Conservation (phyloP, 2,797 vertebrate genomes). For the Gambusia yucatana region DNA sequence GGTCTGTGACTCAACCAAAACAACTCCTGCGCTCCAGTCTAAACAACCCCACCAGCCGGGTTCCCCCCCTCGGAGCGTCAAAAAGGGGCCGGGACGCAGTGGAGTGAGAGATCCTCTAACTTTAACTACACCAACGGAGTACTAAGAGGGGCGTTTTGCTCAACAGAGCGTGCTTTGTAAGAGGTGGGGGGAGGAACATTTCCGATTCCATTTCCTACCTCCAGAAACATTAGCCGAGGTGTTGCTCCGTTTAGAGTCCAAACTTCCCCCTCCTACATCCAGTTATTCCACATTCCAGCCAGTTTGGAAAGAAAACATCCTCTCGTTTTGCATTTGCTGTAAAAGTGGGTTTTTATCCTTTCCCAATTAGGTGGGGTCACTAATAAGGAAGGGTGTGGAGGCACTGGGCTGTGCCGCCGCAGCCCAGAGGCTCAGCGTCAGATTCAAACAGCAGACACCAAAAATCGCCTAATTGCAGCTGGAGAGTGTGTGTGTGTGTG, state of each 20-base stretch:
- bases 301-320: slow-evolving; percentile 57
- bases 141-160: slow-evolving; percentile 56
- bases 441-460: slow-evolving; percentile 70
- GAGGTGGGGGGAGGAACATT: slow-evolving; percentile 52
- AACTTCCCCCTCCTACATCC: slow-evolving; percentile 31
- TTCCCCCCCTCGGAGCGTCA: slow-evolving; percentile 33
- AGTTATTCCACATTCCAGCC: not conserved
- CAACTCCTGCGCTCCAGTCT: slow-evolving; percentile 64
- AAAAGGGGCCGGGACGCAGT: slow-evolving; percentile 12
- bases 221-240: slow-evolving; percentile 60
- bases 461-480: slow-evolving; percentile 72
- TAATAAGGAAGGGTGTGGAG: slow-evolving; percentile 74
- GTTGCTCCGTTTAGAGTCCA: slow-evolving; percentile 53
- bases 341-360: slow-evolving; percentile 49
- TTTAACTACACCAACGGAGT: slow-evolving; percentile 34
- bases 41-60: slow-evolving; percentile 61
- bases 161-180: slow-evolving; percentile 64
- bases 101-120: slow-evolving; percentile 17
- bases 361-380: slow-evolving; percentile 78
- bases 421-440: slow-evolving; percentile 70
- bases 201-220: slow-evolving; percentile 62
- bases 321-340: slow-evolving; percentile 50
- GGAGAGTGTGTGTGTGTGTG: slow-evolving; percentile 49
- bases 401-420: slow-evolving; percentile 69
- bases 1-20: slow-evolving; percentile 71